Percentiles rank a stretch among this genome's conserved stretches.
phyloP scores from a whole-genome alignment of 2,113 vertebrate species.

The Macrotis lagotis region DNA sequence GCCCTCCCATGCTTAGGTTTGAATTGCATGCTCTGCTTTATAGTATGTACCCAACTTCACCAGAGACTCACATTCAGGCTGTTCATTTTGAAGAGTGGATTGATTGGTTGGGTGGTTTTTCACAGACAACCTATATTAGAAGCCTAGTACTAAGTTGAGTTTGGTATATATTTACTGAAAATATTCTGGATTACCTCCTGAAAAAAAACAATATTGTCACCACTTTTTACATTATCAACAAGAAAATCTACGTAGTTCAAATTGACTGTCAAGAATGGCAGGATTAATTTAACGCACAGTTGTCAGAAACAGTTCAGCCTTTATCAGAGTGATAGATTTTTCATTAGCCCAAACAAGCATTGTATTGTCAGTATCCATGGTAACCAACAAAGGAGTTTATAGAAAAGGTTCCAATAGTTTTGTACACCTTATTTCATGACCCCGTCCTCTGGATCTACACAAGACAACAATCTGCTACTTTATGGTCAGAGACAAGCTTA shows the following conservation, averaged over 20 bases:
- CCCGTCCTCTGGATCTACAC: conserved; percentile 13
- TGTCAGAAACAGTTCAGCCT: conserved; percentile 61
- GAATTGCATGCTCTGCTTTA: not conserved
- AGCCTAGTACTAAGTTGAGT: not conserved
- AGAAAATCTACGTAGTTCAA: conserved; percentile 53
- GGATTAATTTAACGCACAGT: conserved; percentile 50
- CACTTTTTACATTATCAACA: conserved; percentile 24
- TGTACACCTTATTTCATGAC: conserved; percentile 76
- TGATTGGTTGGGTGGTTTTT: not conserved
- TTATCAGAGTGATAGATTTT: conserved; percentile 72
- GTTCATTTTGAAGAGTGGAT: not conserved
- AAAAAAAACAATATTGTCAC: conserved; percentile 22
- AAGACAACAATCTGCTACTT: conserved; percentile 37
- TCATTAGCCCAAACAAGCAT: conserved; percentile 76
- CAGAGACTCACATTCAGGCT: not conserved
- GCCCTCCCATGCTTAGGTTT: not conserved
- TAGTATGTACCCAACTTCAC: not conserved
- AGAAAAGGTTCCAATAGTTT: conserved; percentile 78
- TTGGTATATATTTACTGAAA: not conserved
- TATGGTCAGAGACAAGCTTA: not conserved
- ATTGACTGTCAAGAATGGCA: conserved; percentile 44
- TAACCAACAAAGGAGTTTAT: conserved; percentile 71
- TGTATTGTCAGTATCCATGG: conserved; percentile 83
- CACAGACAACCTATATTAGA: not conserved
- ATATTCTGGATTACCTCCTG: conserved; percentile 17